Conservation (phyloP, 2,113 vertebrate genomes). For the Neogobius melanostomus region DNA sequence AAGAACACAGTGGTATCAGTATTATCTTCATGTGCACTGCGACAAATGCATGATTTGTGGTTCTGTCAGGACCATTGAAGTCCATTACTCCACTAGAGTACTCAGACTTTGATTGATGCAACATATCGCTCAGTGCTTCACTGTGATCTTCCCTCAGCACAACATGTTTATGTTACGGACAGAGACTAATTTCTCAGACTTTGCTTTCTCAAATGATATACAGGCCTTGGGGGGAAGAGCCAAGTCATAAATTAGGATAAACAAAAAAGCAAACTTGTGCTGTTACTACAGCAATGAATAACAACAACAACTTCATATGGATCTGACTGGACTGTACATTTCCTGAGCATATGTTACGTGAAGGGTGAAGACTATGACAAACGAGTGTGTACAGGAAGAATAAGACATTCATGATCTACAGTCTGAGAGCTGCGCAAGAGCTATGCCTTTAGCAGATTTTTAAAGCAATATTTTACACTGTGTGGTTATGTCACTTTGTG, state of each 20-base stretch:
- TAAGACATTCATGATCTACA: slow-evolving; percentile 67
- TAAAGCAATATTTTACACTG: slow-evolving; percentile 33
- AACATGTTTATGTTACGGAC: slow-evolving; percentile 32
- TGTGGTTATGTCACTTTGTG: slow-evolving; percentile 27
- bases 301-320: slow-evolving; percentile 60
- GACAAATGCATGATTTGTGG: slow-evolving; percentile 10
- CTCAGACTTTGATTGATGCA: slow-evolving; percentile 26
- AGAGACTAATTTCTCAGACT: slow-evolving; percentile 43
- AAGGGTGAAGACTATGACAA: slow-evolving; percentile 66
- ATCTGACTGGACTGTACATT: slow-evolving; percentile 50
- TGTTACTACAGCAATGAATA: slow-evolving; percentile 38
- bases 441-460: slow-evolving; percentile 56
- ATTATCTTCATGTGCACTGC: not conserved
- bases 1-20: not conserved
- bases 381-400: slow-evolving; percentile 68
- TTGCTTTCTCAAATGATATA: slow-evolving; percentile 44
- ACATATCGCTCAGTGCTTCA: slow-evolving; percentile 5
- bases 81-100: slow-evolving; percentile 22
- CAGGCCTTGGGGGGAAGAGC: slow-evolving; percentile 24
- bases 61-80: slow-evolving; percentile 14
- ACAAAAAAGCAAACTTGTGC: slow-evolving; percentile 46
- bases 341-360: slow-evolving; percentile 62
- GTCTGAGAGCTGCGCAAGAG: slow-evolving; percentile 44
- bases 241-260: slow-evolving; percentile 48
- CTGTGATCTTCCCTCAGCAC: slow-evolving; percentile 19